Percentiles rank a stretch among this genome's conserved stretches.
phyloP scores from a whole-genome alignment of 2,888 invertebrate species.

The Drosophila setosimentum region DNA sequence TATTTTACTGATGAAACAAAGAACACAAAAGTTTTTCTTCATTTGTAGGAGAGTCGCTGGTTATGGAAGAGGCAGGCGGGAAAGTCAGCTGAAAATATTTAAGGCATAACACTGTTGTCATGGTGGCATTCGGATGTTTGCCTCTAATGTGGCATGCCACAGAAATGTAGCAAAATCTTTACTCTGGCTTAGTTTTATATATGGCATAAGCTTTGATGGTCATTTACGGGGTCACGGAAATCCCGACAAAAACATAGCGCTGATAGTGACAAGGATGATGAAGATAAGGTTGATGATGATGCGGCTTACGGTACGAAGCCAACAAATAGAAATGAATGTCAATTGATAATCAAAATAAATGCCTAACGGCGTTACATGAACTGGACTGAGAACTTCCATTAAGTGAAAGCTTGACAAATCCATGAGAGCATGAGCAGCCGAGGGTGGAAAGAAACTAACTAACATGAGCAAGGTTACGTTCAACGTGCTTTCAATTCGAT shows the following conservation, averaged over 20 bases:
- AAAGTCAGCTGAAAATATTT: constrained; percentile 29
- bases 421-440: not conserved
- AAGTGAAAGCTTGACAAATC: constrained; percentile 49
- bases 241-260: constrained; percentile 4
- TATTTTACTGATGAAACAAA: constrained; percentile 69
- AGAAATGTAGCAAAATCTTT: constrained; percentile 34
- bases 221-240: constrained; percentile 52
- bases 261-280: constrained; percentile 14
- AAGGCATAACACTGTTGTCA: constrained; percentile 42
- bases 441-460: constrained; percentile 9
- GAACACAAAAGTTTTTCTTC: constrained; percentile 40
- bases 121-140: constrained; percentile 18
- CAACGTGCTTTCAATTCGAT: not conserved
- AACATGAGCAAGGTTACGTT: not conserved
- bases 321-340: constrained; percentile 85
- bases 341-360: constrained; percentile 85
- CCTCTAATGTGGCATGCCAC: constrained; percentile 54
- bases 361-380: constrained; percentile 50
- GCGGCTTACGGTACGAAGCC: constrained; percentile 76
- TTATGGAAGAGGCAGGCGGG: not conserved
- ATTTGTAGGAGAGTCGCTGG: constrained; percentile 4
- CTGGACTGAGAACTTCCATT: not conserved
- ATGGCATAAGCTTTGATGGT: constrained; percentile 53
- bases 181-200: constrained; percentile 49
- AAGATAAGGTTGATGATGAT: constrained; percentile 32